These are phyloP conservation scores for Drosophila nr. perissopoda DNA, from an alignment of 2,888 invertebrate species.

Conservation along the genomic window DNA sequence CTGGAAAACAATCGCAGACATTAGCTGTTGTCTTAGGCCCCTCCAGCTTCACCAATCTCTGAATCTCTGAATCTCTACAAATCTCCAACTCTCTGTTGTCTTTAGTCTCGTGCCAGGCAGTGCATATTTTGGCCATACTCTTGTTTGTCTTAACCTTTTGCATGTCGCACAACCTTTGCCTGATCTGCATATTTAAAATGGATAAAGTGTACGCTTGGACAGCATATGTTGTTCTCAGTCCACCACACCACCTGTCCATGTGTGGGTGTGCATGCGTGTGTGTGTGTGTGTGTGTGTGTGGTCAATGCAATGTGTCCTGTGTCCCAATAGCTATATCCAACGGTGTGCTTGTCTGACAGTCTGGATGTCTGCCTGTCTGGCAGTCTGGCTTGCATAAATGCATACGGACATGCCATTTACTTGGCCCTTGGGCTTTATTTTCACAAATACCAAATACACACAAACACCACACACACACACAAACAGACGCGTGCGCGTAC, in stretches of 20 bases:
- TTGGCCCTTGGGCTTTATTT: slow-evolving; percentile 56
- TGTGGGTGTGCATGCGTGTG: slow-evolving; percentile 12
- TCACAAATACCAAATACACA: slow-evolving; percentile 60
- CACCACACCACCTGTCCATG: slow-evolving; percentile 32
- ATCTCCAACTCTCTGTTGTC: not conserved
- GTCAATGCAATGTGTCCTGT: slow-evolving; percentile 40
- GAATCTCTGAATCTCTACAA: not conserved
- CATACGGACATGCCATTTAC: slow-evolving; percentile 54
- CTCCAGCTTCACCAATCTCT: not conserved
- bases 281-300: slow-evolving; percentile 24
- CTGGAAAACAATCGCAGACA: slow-evolving; percentile 40
- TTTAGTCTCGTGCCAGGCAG: slow-evolving; percentile 3
- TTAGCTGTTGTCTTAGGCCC: slow-evolving; percentile 24
- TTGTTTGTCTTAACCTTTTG: slow-evolving; percentile 62
- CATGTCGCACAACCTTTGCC: slow-evolving; percentile 57
- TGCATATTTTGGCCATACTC: slow-evolving; percentile 50
- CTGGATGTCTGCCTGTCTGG: slow-evolving; percentile 15
- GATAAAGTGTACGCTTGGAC: slow-evolving; percentile 50
- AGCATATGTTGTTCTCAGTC: slow-evolving; percentile 40
- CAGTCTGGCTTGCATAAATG: slow-evolving; percentile 50
- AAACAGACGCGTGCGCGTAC: slow-evolving; percentile 21
- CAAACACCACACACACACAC: slow-evolving; percentile 12
- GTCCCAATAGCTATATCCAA: slow-evolving; percentile 19
- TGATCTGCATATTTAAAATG: slow-evolving; percentile 74
- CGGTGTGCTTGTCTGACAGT: slow-evolving; percentile 25